phyloP scores from a whole-genome alignment of 2,888 invertebrate species.

The Vesta saturnalis region DNA sequence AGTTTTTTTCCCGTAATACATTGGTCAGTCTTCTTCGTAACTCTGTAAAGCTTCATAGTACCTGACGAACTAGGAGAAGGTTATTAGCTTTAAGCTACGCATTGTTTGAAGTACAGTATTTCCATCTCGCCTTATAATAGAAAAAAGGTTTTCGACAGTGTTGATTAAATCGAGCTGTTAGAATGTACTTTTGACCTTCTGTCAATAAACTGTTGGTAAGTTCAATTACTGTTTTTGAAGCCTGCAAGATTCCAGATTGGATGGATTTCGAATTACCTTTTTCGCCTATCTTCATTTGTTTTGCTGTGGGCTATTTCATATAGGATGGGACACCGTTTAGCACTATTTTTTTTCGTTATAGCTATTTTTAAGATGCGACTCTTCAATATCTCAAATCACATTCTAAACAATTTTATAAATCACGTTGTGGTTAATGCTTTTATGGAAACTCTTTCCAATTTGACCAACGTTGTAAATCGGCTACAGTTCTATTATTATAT shows the following conservation, averaged over 20 bases:
- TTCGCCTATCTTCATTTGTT: too few relatives aligned
- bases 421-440: too few relatives aligned
- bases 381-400: too few relatives aligned
- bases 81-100: not conserved
- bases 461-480: too few relatives aligned
- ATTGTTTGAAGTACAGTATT: not conserved
- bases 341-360: too few relatives aligned
- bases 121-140: not conserved
- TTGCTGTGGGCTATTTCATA: too few relatives aligned
- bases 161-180: not conserved
- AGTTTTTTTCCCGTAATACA: not conserved
- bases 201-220: not conserved
- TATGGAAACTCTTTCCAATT: too few relatives aligned
- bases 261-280: not conserved
- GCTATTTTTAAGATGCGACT: too few relatives aligned
- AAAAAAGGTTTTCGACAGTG: not conserved
- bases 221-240: not conserved
- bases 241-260: not conserved
- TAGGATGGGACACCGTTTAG: too few relatives aligned
- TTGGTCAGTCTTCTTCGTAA: not conserved
- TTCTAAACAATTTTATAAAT: too few relatives aligned
- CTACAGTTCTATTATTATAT: too few relatives aligned
- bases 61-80: not conserved
- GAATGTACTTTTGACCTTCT: not conserved
- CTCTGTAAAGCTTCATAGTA: constrained; percentile 1